Evolutionary conservation across 2,113 vertebrate genomes (phyloP).

Genomic region (Phylloscopus whistleri): DNA sequence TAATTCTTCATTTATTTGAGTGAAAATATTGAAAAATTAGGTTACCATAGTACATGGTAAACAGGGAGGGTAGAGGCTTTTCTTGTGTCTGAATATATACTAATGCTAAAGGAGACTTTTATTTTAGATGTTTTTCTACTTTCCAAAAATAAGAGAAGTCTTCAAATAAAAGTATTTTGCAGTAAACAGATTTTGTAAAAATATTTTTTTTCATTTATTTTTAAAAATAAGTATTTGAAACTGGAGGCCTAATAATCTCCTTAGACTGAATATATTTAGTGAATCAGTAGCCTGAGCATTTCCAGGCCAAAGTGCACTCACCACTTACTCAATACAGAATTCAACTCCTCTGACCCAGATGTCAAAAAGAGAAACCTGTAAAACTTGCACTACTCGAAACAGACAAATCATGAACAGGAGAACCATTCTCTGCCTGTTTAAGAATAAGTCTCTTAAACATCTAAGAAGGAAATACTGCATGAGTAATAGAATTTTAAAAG

Average conservation of each 20-base stretch:
- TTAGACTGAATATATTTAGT: background rate
- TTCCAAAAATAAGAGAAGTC: background rate
- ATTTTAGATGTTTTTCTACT: background rate
- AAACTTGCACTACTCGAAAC: background rate
- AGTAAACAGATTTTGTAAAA: background rate
- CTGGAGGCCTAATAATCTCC: background rate
- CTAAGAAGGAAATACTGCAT: slow-evolving; percentile 33
- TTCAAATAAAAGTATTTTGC: background rate
- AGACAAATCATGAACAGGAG: slow-evolving; percentile 37
- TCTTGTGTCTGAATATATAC: background rate
- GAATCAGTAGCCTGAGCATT: background rate
- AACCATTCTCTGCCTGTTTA: slow-evolving; percentile 20
- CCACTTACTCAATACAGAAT: background rate
- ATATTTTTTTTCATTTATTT: background rate
- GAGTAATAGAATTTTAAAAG: slow-evolving; percentile 50
- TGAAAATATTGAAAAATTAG: background rate
- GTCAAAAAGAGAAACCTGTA: slow-evolving; percentile 13
- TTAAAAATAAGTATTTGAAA: background rate
- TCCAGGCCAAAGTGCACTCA: background rate
- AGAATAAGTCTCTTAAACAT: slow-evolving; percentile 4
- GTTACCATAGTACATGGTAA: background rate
- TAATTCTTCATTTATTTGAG: background rate
- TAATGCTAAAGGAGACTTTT: background rate
- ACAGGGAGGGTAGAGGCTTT: background rate
- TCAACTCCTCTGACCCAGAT: background rate